Conservation (phyloP, 2,113 vertebrate genomes). For the Aptenodytes patagonicus region DNA sequence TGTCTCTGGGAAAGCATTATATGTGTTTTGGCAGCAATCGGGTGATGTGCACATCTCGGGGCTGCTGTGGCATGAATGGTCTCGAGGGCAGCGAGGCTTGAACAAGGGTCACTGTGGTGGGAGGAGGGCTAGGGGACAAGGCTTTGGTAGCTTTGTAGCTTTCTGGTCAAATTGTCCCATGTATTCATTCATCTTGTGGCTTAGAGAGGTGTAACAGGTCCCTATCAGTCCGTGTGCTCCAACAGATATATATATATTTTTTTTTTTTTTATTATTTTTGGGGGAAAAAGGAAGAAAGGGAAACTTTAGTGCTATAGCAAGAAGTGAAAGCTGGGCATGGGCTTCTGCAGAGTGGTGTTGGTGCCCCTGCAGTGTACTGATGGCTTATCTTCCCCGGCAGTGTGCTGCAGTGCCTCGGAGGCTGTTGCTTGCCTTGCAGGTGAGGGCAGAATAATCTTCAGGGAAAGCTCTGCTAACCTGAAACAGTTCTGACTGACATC, state of each 20-base stretch:
- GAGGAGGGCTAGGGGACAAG: background rate
- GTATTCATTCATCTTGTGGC: background rate
- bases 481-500: background rate
- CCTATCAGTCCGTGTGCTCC: background rate
- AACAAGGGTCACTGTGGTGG: rapidly evolving
- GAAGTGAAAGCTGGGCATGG: background rate
- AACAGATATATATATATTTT: too few species aligned
- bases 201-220: background rate
- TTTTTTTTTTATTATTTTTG: background rate
- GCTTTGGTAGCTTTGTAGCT: background rate
- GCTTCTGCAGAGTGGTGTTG: background rate
- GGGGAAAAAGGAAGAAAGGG: background rate
- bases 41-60: rapidly evolving
- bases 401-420: background rate
- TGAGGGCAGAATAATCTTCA: background rate
- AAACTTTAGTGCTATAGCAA: background rate
- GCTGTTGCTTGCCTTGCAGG: background rate
- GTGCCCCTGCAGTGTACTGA: background rate
- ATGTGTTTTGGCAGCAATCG: background rate
- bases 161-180: background rate
- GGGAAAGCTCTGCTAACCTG: background rate
- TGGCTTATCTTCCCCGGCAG: background rate
- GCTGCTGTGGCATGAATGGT: too few species aligned
- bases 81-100: rapidly evolving
- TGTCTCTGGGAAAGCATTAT: too few species aligned